phyloP scores from a whole-genome alignment of 2,113 vertebrate genomes.

The Thryonomys swinderianus region DNA sequence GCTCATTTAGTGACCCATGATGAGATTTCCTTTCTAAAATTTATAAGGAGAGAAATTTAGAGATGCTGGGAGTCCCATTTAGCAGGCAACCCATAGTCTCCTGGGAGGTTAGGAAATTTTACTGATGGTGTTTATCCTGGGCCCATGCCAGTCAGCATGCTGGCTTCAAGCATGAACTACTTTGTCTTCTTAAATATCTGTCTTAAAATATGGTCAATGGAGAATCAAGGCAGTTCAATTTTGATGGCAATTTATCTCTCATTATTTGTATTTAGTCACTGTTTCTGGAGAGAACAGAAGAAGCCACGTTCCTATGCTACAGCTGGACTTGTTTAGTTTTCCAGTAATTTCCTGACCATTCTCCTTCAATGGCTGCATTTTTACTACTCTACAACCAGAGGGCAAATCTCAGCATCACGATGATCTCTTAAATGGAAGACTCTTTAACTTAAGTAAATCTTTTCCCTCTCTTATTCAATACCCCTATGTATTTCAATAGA shows the following conservation, averaged over 20 bases:
- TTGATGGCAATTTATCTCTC: slow-evolving; percentile 41
- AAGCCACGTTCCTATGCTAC: background rate
- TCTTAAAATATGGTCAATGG: slow-evolving; percentile 56
- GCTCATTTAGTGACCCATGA: background rate
- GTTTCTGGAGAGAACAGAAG: slow-evolving; percentile 34
- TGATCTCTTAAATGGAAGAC: background rate
- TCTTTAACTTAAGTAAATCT: background rate
- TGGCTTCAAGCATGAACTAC: slow-evolving; percentile 22
- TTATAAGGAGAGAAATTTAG: slow-evolving; percentile 2
- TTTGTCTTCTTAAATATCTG: slow-evolving; percentile 60
- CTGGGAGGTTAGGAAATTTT: slow-evolving; percentile 58
- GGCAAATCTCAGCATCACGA: background rate
- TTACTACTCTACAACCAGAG: background rate
- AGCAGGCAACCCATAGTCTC: slow-evolving; percentile 21
- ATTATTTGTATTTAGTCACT: background rate
- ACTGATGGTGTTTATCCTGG: slow-evolving; percentile 71
- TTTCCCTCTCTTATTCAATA: background rate
- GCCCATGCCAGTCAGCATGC: slow-evolving; percentile 64
- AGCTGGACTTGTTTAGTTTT: background rate
- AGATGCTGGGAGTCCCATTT: slow-evolving; percentile 42
- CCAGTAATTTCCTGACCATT: background rate
- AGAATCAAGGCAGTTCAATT: slow-evolving; percentile 49
- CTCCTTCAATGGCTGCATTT: background rate
- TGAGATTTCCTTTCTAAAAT: background rate
- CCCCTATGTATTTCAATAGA: background rate